A percentile compares a stretch with the other conserved stretches of the same genome.
Conservation (phyloP, 2,888 invertebrate species). For the Charanyca ferruginea region DNA sequence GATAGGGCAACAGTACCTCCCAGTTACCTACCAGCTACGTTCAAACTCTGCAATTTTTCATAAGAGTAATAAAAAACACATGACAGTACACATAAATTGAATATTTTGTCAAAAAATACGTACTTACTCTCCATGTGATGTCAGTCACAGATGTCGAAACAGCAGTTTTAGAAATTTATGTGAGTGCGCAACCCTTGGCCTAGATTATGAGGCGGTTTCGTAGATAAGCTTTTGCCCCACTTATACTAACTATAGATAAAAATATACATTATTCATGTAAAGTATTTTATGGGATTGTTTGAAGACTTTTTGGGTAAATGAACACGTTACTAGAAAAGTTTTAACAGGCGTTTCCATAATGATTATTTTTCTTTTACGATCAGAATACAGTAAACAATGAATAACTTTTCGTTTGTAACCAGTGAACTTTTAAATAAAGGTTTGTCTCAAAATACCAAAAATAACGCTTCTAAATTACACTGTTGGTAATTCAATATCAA, state of each 20-base stretch:
- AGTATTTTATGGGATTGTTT: neutral
- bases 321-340: too few species aligned
- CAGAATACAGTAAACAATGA: too few species aligned
- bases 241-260: neutral
- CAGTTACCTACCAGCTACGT: neutral
- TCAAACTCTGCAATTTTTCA: conserved; percentile 9
- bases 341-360: too few species aligned
- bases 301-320: too few species aligned
- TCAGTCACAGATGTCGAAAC: conserved; percentile 59
- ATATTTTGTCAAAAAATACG: conserved; percentile 52
- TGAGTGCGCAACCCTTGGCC: conserved; percentile 41
- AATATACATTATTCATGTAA: neutral
- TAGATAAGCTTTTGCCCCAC: conserved; percentile 1
- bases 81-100: conserved; percentile 56
- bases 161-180: conserved; percentile 52
- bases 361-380: too few species aligned
- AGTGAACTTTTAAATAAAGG: too few species aligned
- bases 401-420: too few species aligned
- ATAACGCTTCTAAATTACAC: too few species aligned
- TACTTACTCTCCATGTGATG: conserved; percentile 43
- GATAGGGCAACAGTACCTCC: neutral
- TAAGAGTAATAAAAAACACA: conserved; percentile 46
- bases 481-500: too few species aligned
- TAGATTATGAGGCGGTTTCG: conserved; percentile 22
- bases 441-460: too few species aligned